Evolutionary conservation across 1,140 invertebrate genomes (phyloP).

Genomic region (Drosophila ironensis): DNA sequence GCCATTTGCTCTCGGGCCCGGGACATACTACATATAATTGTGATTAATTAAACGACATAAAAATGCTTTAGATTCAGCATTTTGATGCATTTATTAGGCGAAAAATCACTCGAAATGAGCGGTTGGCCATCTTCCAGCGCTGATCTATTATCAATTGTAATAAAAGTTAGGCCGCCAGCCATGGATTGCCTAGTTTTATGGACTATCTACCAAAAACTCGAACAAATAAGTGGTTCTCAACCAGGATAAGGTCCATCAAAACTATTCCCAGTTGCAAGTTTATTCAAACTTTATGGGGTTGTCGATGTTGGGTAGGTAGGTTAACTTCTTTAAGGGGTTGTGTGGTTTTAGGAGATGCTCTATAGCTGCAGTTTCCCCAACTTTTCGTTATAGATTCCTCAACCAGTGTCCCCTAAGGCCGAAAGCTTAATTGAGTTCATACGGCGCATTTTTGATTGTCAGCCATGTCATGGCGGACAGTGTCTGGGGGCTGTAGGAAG

Average conservation of each 20-base stretch:
- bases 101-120: conserved; percentile 76
- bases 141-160: conserved; percentile 71
- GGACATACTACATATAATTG: conserved; percentile 79
- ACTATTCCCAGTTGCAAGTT: conserved; percentile 15
- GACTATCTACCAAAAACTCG: no score
- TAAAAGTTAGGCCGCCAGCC: conserved; percentile 42
- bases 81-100: conserved; percentile 79
- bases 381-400: not conserved
- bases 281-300: not conserved
- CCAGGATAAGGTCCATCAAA: not conserved
- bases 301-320: not conserved
- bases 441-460: conserved; percentile 60
- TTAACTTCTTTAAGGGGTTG: not conserved
- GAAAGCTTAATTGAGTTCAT: conserved; percentile 73
- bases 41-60: conserved; percentile 80
- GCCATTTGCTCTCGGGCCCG: conserved; percentile 63
- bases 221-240: conserved; percentile 28
- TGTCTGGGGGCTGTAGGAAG: not conserved
- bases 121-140: not conserved
- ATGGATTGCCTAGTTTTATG: conserved; percentile 15
- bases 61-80: conserved; percentile 76
- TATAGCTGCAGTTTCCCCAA: no score
- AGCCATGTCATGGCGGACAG: conserved; percentile 36
- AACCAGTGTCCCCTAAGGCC: conserved; percentile 5
- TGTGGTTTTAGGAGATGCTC: no score